These are phyloP conservation scores for Bucco capensis DNA, from an alignment of 2,113 vertebrate species.

Conservation along the genomic window DNA sequence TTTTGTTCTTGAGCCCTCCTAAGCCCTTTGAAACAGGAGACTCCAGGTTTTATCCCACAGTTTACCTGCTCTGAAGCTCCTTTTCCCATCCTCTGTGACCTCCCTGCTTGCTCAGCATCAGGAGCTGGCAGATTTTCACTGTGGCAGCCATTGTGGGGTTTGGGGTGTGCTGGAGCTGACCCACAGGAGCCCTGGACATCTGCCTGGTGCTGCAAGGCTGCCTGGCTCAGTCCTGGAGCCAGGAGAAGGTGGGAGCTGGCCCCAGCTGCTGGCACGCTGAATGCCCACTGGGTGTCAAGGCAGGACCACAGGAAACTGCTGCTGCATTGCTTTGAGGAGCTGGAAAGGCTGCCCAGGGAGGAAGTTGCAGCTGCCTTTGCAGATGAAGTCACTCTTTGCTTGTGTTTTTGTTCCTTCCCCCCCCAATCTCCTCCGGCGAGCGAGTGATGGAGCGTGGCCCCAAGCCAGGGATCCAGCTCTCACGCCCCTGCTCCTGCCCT, in stretches of 20 bases:
- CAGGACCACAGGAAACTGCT: not conserved
- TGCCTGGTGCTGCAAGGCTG: not conserved
- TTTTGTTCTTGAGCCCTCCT: not conserved
- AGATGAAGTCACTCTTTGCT: constrained; percentile 54
- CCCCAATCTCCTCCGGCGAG: not conserved
- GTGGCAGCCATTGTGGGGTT: rapidly evolving
- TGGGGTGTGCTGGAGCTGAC: rapidly evolving
- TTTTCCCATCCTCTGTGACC: not conserved
- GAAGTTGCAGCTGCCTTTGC: constrained; percentile 47
- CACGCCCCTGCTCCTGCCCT: constrained; percentile 34
- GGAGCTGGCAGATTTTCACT: rapidly evolving
- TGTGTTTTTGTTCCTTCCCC: not conserved
- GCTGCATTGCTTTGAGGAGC: not conserved
- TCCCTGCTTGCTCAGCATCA: rapidly evolving
- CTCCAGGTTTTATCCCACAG: rapidly evolving
- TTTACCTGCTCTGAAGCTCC: not conserved
- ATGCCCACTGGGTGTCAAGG: constrained; percentile 56
- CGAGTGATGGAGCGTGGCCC: not conserved
- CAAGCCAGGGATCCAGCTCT: not conserved
- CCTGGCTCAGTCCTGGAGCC: not conserved
- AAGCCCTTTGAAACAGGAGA: not conserved
- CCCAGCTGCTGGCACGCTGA: not conserved
- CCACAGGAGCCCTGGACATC: not conserved
- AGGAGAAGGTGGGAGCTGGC: no score
- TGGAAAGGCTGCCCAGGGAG: not conserved